phyloP scores from a whole-genome alignment of 2,797 vertebrate species.

The Poecilia gillii region DNA sequence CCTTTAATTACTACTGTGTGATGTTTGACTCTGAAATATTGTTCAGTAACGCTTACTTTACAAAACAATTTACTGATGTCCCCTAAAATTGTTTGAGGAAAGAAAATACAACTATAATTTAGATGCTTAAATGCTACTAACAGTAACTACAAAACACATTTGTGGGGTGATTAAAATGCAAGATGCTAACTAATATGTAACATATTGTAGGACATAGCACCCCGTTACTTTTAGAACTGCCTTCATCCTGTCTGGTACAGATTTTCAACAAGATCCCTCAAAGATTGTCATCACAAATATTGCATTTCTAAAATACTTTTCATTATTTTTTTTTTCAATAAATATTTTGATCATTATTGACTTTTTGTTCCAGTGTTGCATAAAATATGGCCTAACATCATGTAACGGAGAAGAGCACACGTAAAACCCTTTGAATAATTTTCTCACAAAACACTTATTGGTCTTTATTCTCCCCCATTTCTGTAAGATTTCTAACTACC shows the following conservation, averaged over 20 bases:
- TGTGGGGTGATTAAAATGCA: neutral
- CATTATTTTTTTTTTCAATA: neutral
- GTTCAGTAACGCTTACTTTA: neutral
- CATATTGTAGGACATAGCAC: neutral
- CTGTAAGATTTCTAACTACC: conserved; percentile 4
- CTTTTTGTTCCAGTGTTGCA: neutral
- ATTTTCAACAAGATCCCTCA: neutral
- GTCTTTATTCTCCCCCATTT: neutral
- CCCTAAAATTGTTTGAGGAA: neutral
- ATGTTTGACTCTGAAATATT: neutral
- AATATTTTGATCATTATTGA: neutral
- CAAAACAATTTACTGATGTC: neutral
- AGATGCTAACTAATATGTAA: neutral
- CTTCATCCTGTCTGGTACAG: neutral
- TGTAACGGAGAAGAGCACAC: neutral
- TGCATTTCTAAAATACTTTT: neutral
- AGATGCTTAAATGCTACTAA: neutral
- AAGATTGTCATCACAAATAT: neutral
- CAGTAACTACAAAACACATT: neutral
- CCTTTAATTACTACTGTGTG: neutral
- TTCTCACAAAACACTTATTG: neutral
- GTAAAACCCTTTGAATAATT: neutral
- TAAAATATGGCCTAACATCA: neutral
- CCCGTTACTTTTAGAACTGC: neutral
- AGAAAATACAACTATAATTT: neutral